Evolutionary conservation across 2,113 vertebrate genomes (phyloP), one percentile per base, ranked within the genome.

Genomic region (Gasterosteus nipponicus): DNA sequence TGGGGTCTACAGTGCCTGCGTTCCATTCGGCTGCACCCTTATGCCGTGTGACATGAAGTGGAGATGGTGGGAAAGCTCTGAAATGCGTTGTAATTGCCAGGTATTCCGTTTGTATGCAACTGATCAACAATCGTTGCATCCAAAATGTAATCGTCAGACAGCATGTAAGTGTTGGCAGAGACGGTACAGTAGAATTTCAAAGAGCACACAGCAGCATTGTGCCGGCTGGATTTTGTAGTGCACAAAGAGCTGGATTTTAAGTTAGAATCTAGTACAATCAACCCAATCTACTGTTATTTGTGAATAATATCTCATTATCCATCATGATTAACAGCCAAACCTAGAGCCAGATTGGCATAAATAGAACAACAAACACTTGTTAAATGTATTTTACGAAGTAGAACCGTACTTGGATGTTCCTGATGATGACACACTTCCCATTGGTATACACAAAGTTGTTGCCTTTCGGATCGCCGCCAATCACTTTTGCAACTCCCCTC

Each of bases 381-480:
- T 46, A 39, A 29, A 22, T 56, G 15, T 0, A 19, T 67, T 42
- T 66, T 2, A 39, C 56, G 35, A 64, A 56, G 41, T 61, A 19
- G 0, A 61, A 31, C 61, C 60, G 95, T 96, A 99, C 98, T 54
- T 99, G 95, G 49, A 98, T 95, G 87, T 99, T 97, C 54, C 98
- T 94, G 80, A 99, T 96, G 93, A 99, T 90, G 92, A 99, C 98
- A 61, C 96, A 96, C 86, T 98, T 99, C 49, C 97, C 97, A 65
- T 99, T 99, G 72, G 98, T 99, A 49, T 99, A 99, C 7, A 99
- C 93, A 76, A 99, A 99, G 94, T 95, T 96, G 82, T 92, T 96
- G 89, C 97, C 96, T 88, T 97, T 98, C 26, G 98, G 98, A 90
- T 99, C 98, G 3, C 97, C 96, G 8, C 97, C 95, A n/a, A 99